Base-by-base conservation (phyloP, 2,113 vertebrate species). In the Amphiprion ocellaris region DNA sequence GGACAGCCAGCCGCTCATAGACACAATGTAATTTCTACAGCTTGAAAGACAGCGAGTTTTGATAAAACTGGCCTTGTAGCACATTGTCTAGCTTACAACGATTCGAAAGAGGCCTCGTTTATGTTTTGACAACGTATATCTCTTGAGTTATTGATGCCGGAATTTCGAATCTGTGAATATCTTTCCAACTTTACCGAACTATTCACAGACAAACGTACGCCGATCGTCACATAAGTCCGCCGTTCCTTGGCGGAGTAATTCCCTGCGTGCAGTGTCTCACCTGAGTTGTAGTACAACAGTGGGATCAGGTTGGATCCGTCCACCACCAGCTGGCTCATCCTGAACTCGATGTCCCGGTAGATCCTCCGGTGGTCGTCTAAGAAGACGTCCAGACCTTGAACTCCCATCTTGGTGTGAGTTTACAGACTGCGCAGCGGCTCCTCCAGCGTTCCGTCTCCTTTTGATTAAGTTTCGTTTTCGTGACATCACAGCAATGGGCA, bases 221-320 rank as follows among this genome's bases (percentile, higher is more conserved):
- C 21, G 26, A 26, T 26, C 3, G 26, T 26, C 26, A 26, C 26
- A 3, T 26, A 26, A 26, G 2, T 26, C 26, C 26, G 26, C 26
- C 26, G 26, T 26, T 26, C 26, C 26, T 26, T 26, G 26, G 26
- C 26, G 26, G 26, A 26, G 12, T 15, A 14, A 10, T 14, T 46
- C 2, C 15, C 44, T 46, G 10, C 44, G 2, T 17, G 47, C 15
- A 14, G 17, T 19, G 5, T 17, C 69, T 75, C n/a, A 75, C 73
- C 73, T 80, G 89, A 91, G 12, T 26, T 54, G 73, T 95, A 93
- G 89, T 93, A 96, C 10, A 98, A 94, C 1, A 11, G 26, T 74
- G 95, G 74, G 63, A 87, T 92, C 24, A 98, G 89, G 77, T 94
- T 94, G 79, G 81, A 93, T 10, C 96, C 97, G 52, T 97, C 96